Evolutionary conservation across 2,797 vertebrate species (phyloP).

Genomic region (Onychomys leucogaster): DNA sequence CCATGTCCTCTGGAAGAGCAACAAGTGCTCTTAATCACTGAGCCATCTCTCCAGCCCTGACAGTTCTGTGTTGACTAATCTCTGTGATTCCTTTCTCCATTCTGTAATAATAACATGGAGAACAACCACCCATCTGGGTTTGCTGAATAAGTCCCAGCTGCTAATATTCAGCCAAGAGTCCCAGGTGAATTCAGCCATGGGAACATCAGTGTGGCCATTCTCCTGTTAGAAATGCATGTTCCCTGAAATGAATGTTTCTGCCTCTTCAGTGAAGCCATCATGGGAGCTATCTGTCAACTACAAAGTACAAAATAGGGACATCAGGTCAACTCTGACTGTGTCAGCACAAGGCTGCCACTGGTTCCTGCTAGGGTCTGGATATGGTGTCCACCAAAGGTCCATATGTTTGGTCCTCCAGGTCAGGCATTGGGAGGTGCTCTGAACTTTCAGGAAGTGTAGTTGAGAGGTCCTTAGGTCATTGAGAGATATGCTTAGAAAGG

Average conservation of each 20-base stretch:
- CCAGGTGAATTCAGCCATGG: background rate
- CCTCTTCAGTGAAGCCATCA: background rate
- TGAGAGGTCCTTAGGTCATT: background rate
- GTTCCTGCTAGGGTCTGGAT: background rate
- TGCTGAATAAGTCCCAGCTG: background rate
- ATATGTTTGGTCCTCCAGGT: background rate
- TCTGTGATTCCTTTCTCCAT: background rate
- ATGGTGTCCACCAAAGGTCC: background rate
- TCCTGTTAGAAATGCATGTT: background rate
- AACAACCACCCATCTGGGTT: background rate
- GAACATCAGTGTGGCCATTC: background rate
- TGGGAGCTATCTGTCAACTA: background rate
- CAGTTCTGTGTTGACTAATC: background rate
- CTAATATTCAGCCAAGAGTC: background rate
- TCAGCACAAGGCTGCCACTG: fast-evolving
- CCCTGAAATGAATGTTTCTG: background rate
- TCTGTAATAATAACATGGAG: background rate
- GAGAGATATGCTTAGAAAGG: background rate
- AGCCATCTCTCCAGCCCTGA: background rate
- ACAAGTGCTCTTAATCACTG: background rate
- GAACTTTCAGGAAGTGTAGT: background rate
- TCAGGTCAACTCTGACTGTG: background rate
- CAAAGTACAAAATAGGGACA: background rate
- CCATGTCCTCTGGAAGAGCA: background rate
- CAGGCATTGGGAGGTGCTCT: background rate